These are phyloP conservation scores for Zygothrica quintamaculata DNA, from an alignment of 2,888 invertebrate genomes.

Conservation along the genomic window DNA sequence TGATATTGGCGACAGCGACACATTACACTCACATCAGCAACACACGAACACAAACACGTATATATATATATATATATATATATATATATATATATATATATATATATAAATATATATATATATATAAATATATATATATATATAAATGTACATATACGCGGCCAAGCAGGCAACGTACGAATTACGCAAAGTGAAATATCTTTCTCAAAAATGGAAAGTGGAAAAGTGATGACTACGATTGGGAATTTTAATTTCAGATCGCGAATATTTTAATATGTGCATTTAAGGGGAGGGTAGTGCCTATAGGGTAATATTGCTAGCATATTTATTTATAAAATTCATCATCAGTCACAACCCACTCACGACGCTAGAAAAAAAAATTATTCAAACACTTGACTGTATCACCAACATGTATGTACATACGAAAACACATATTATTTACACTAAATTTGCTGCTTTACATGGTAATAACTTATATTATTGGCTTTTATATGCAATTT, in stretches of 20 bases:
- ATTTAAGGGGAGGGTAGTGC: constrained; percentile 11
- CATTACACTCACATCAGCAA: constrained; percentile 38
- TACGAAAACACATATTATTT: constrained; percentile 26
- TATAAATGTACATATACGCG: constrained; percentile 42
- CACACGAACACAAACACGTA: constrained; percentile 43
- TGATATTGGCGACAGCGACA: constrained; percentile 68
- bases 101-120: constrained; percentile 33
- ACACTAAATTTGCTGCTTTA: constrained; percentile 48
- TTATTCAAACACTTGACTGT: constrained; percentile 24
- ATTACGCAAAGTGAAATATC: constrained; percentile 83
- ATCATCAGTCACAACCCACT: constrained; percentile 45
- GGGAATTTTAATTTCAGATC: constrained; percentile 39
- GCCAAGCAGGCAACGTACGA: constrained; percentile 71
- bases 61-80: constrained; percentile 36
- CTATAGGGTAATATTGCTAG: constrained; percentile 11
- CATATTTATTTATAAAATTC: constrained; percentile 58
- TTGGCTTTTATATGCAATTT: constrained; percentile 61
- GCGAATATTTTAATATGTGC: constrained; percentile 19
- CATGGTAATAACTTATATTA: constrained; percentile 64
- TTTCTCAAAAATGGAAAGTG: constrained; percentile 80
- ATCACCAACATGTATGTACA: constrained; percentile 31
- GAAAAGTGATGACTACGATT: constrained; percentile 65
- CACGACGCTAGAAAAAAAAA: constrained; percentile 44
- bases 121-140: constrained; percentile 15
- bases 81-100: constrained; percentile 24